phyloP scores from a whole-genome alignment of 2,113 vertebrate species.

The Channa argus region DNA sequence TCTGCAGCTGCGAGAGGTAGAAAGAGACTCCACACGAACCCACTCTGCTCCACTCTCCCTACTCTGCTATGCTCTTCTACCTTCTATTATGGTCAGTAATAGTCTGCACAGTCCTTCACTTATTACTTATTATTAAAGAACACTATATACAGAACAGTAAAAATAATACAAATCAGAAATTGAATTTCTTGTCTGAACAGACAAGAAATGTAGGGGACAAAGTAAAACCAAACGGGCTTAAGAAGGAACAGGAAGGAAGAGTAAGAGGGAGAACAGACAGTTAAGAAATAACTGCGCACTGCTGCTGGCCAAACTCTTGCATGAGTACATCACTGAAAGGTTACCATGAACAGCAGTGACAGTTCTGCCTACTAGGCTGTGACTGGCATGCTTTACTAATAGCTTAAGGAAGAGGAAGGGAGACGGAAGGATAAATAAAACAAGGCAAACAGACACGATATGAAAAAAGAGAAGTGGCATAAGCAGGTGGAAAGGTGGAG shows the following conservation, averaged over 20 bases:
- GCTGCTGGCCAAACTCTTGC: constrained; percentile 78
- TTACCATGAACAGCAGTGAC: constrained; percentile 79
- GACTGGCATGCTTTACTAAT: constrained; percentile 67
- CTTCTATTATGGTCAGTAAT: too few relatives aligned
- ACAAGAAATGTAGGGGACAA: neutral
- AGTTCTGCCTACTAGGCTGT: constrained; percentile 76
- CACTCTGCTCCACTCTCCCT: too few relatives aligned
- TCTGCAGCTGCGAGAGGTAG: too few relatives aligned
- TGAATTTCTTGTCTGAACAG: too few relatives aligned
- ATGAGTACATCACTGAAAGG: constrained; percentile 81
- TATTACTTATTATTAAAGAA: too few relatives aligned
- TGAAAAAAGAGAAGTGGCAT: neutral
- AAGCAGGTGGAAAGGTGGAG: constrained; percentile 18
- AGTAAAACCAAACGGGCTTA: constrained; percentile 15
- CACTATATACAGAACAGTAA: too few relatives aligned
- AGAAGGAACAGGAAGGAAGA: constrained; percentile 19
- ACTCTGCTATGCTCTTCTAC: too few relatives aligned
- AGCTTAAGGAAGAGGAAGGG: constrained; percentile 44
- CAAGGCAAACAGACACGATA: constrained; percentile 18
- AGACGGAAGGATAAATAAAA: constrained; percentile 37
- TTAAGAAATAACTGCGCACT: constrained; percentile 49
- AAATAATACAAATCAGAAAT: too few relatives aligned
- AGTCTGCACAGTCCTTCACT: too few relatives aligned
- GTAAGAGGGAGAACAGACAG: constrained; percentile 27
- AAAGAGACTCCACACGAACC: too few relatives aligned